Evolutionary conservation across 2,113 vertebrate species (phyloP).

Genomic region (Tautogolabrus adspersus): DNA sequence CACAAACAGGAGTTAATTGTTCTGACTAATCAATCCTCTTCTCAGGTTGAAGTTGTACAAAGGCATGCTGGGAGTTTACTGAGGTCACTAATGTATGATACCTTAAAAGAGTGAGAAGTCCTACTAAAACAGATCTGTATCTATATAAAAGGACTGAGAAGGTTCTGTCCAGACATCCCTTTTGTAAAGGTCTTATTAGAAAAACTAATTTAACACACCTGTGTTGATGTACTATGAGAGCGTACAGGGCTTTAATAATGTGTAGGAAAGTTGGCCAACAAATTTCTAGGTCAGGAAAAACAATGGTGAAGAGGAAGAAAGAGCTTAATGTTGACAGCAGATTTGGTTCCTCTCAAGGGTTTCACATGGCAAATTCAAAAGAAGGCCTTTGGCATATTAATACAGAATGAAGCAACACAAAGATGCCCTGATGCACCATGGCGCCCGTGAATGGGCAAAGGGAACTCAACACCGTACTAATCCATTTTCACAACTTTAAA

Average conservation of each 20-base stretch:
- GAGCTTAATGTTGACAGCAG: conserved; percentile 65
- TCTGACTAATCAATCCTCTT: conserved; percentile 12
- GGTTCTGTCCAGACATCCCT: not conserved
- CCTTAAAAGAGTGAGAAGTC: not conserved
- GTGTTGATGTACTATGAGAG: conserved; percentile 31
- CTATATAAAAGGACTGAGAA: too few species aligned
- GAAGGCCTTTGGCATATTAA: conserved; percentile 80
- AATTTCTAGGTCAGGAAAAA: conserved; percentile 64
- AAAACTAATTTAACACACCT: conserved; percentile 19
- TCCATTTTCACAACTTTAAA: conserved; percentile 87
- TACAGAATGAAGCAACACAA: conserved; percentile 83
- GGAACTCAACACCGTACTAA: conserved; percentile 85
- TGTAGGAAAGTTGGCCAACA: conserved; percentile 69
- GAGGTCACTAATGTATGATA: not conserved
- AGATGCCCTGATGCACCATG: conserved; percentile 68
- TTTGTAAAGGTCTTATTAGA: conserved; percentile 24
- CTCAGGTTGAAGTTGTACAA: not conserved
- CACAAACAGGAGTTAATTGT: too few species aligned
- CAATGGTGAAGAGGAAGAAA: conserved; percentile 66
- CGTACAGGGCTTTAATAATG: conserved; percentile 48
- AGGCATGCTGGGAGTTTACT: too few species aligned
- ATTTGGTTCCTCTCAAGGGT: conserved; percentile 73
- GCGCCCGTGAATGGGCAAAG: conserved; percentile 77
- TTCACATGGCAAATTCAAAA: conserved; percentile 80
- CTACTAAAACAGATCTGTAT: not conserved